Base-by-base conservation (phyloP, 2,113 vertebrate genomes). In the Tetrax tetrax region DNA sequence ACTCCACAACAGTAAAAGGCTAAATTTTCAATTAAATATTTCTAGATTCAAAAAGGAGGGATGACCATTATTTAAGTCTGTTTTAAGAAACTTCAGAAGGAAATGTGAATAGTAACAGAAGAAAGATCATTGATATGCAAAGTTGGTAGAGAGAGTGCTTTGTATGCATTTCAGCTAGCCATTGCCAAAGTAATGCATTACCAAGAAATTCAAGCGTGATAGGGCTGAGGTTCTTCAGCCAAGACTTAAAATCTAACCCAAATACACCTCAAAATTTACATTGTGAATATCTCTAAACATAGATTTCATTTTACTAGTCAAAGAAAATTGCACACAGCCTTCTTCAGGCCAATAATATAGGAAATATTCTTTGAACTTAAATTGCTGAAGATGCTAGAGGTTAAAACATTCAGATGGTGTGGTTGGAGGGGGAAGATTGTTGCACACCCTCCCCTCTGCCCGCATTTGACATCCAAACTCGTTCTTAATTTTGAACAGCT, bases 361-460 rank as follows among this genome's bases (percentile, higher is more conserved):
- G n/a, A 95, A 72, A 33, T 24, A 33, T 18, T 77, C 29, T 76
- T 89, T 1, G 1, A 70, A 78, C 13, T 89, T 93, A 19, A 65
- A 50, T 70, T n/a, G 86, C 25, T 68, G 72, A 51, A 71, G 51
- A 28, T 82, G 23, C 43, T 64, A 12, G 23, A 56, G 29, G 23
- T 57, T 89, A 37, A 79, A 82, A 43, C 14, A 31, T 82, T 84
- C 19, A n/a, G 15, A 27, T 48, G 29, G 14, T 66, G 31, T 47
- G 12, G 47, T 85, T 70, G 8, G 2, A 5, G 37, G 29, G 9
- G 6, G 1, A 1, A 15, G 35, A 28, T 31, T 79, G 21, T 64
- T 87, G 16, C 47, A 47, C 0, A 1, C 29, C 11, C 25, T 29
- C 3, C 24, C 6, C 17, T 14, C 2, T 0, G 0, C 35, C 24